phyloP scores from a whole-genome alignment of 2,797 vertebrate species.

The Pteropus rufus region DNA sequence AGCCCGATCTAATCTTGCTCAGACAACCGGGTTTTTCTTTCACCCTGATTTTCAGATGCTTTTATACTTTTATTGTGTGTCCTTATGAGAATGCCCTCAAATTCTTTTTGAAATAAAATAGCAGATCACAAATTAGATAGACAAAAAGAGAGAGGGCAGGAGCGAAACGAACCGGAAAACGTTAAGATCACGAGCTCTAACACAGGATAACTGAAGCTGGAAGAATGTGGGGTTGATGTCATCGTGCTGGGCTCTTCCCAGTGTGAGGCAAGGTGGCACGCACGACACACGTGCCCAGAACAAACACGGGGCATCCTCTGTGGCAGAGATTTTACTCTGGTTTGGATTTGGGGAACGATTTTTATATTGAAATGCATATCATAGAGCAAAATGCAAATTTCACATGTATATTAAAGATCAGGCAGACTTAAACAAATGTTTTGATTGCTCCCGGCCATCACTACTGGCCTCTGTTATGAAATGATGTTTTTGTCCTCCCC shows the following conservation, averaged over 20 bases:
- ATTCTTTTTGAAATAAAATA: not conserved
- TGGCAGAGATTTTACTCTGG: not conserved
- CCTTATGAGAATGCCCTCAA: not conserved
- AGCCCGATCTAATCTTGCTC: not conserved
- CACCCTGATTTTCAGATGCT: not conserved
- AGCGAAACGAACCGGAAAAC: not conserved
- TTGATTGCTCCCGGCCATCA: not conserved
- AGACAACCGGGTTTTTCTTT: not conserved
- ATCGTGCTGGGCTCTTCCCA: not conserved
- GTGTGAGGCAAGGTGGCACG: fast-evolving
- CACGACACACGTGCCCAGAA: fast-evolving
- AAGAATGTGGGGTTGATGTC: not conserved
- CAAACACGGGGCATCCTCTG: not conserved
- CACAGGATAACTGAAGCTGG: not conserved
- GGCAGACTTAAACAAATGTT: not conserved
- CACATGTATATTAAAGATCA: not conserved
- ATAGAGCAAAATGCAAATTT: not conserved
- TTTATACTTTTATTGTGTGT: not conserved
- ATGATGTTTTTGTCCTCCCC: not conserved
- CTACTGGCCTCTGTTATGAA: not conserved
- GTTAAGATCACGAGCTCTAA: not conserved
- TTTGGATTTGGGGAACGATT: not conserved
- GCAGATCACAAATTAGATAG: not conserved
- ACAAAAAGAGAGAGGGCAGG: not conserved
- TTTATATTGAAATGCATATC: not conserved